Conservation (phyloP, 2,888 invertebrate genomes). For the Lacanobia oleracea region DNA sequence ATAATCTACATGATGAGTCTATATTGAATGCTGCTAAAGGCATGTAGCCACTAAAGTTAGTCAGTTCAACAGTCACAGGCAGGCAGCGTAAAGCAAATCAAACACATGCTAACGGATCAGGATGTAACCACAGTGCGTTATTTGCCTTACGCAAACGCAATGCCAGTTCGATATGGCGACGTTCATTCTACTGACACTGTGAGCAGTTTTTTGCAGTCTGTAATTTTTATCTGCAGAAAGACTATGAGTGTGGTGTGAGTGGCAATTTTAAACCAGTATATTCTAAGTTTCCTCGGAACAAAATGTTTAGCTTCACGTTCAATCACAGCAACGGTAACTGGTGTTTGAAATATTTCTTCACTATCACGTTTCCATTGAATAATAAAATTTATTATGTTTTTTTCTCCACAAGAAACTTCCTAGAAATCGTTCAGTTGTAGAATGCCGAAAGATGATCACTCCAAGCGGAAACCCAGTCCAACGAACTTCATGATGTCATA, state of each 20-base stretch:
- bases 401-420: not conserved
- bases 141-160: slow-evolving; percentile 34
- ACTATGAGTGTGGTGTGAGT: no score
- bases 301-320: no score
- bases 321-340: no score
- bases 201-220: not conserved
- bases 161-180: slow-evolving; percentile 28
- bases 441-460: slow-evolving; percentile 27
- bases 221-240: not conserved
- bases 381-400: not conserved
- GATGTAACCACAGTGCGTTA: slow-evolving; percentile 15
- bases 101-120: slow-evolving; percentile 46
- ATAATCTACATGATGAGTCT: not conserved
- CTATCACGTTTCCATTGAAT: no score
- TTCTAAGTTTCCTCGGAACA: no score
- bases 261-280: not conserved
- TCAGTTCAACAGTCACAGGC: slow-evolving; percentile 29
- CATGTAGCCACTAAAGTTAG: slow-evolving; percentile 18
- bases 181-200: slow-evolving; percentile 1
- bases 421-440: not conserved
- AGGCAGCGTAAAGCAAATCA: slow-evolving; percentile 41
- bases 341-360: no score
- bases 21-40: not conserved
- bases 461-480: slow-evolving; percentile 42
- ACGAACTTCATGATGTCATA: slow-evolving; percentile 54